These are phyloP conservation scores for Azorinus chamasolen DNA, from an alignment of 2,888 invertebrate species.

Conservation along the genomic window DNA sequence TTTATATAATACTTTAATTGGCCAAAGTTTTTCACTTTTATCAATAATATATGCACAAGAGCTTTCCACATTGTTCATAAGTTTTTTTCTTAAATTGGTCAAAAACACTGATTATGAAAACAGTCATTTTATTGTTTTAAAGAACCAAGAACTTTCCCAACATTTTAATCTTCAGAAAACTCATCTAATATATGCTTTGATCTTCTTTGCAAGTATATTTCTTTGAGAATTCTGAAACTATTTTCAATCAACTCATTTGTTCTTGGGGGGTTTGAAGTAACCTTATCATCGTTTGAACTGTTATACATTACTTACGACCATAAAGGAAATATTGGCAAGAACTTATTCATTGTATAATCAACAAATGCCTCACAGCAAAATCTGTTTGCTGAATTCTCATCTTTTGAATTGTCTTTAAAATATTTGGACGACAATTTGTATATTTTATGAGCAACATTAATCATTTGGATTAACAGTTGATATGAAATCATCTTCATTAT, in stretches of 20 bases:
- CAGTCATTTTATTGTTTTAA: not conserved
- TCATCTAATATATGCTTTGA: too few species aligned
- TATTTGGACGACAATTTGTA: not conserved
- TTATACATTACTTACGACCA: too few species aligned
- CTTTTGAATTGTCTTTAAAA: not conserved
- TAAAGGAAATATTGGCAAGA: too few species aligned
- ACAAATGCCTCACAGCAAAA: slow-evolving; percentile 3
- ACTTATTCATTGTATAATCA: slow-evolving; percentile 1
- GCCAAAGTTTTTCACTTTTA: not conserved
- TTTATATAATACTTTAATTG: not conserved
- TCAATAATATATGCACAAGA: not conserved
- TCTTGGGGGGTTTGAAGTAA: not conserved
- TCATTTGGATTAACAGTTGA: slow-evolving; percentile 9
- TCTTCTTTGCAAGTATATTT: too few species aligned
- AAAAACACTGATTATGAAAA: not conserved
- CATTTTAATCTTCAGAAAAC: too few species aligned
- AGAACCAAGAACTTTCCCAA: not conserved
- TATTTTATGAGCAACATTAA: not conserved
- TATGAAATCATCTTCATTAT: slow-evolving; percentile 4
- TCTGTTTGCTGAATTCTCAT: not conserved
- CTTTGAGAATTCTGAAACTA: slow-evolving; percentile 10
- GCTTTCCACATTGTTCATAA: not conserved
- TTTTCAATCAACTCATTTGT: slow-evolving; percentile 14
- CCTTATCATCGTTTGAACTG: too few species aligned
- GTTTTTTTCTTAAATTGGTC: not conserved